Conservation (phyloP, 2,888 invertebrate species). For the Ypsolopha scabrella region DNA sequence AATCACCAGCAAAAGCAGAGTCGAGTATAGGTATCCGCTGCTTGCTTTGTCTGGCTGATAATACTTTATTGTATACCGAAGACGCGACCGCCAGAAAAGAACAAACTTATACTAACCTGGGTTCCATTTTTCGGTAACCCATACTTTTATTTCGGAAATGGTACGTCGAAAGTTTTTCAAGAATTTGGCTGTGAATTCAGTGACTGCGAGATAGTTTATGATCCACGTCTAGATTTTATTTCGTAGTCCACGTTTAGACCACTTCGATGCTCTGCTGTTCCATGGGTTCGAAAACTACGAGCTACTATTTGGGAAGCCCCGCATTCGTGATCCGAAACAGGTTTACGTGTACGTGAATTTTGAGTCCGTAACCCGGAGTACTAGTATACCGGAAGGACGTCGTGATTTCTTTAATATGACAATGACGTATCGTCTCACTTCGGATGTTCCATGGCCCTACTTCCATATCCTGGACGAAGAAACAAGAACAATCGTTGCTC, state of each 20-base stretch:
- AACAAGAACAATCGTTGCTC: slow-evolving; percentile 24
- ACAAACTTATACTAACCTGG: slow-evolving; percentile 20
- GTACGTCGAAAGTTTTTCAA: slow-evolving; percentile 33
- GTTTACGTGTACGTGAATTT: slow-evolving; percentile 59
- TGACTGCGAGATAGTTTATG: slow-evolving; percentile 51
- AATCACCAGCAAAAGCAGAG: no score
- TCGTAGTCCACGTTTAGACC: no score
- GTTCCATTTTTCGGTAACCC: slow-evolving; percentile 32
- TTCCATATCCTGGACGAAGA: slow-evolving; percentile 25
- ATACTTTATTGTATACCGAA: no score
- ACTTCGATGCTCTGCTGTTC: slow-evolving; percentile 65
- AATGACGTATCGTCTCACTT: slow-evolving; percentile 66
- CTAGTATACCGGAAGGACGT: slow-evolving; percentile 15
- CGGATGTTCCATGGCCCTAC: slow-evolving; percentile 58
- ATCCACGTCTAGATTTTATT: slow-evolving; percentile 27
- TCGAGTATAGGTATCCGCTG: no score
- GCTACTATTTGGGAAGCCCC: slow-evolving; percentile 28
- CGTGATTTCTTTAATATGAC: slow-evolving; percentile 65
- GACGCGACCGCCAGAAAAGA: neutral
- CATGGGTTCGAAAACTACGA: slow-evolving; percentile 50
- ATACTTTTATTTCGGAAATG: slow-evolving; percentile 35
- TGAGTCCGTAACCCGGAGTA: slow-evolving; percentile 44
- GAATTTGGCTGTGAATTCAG: slow-evolving; percentile 33
- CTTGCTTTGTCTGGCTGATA: no score
- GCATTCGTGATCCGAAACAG: slow-evolving; percentile 37